Conservation (phyloP, 2,888 invertebrate genomes). For the Agrotis puta region DNA sequence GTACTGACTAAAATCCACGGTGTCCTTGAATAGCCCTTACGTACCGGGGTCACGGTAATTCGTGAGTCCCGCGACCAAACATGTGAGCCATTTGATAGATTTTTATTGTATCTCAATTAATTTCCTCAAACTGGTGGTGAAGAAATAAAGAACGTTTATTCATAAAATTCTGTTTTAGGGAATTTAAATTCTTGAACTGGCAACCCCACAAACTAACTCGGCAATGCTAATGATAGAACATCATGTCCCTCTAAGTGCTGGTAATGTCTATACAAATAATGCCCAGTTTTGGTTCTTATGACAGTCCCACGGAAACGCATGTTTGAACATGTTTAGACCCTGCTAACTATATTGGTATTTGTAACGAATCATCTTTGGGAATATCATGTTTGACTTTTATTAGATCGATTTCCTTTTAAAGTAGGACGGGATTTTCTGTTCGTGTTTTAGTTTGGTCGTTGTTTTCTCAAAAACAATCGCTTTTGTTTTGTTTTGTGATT, state of each 20-base stretch:
- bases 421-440: not conserved
- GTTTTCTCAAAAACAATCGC: not conserved
- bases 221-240: constrained; percentile 76
- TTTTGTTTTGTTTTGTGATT: not conserved
- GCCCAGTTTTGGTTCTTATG: constrained; percentile 67
- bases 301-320: constrained; percentile 83
- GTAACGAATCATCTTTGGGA: constrained; percentile 68
- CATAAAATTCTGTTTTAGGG: not conserved
- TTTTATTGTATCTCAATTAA: too few relatives aligned
- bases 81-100: too few relatives aligned
- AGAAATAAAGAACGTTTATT: too few relatives aligned
- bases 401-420: constrained; percentile 39
- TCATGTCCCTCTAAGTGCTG: constrained; percentile 78
- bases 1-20: too few relatives aligned
- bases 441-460: not conserved
- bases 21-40: too few relatives aligned
- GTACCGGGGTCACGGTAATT: too few relatives aligned
- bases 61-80: too few relatives aligned
- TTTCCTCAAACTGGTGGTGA: too few relatives aligned
- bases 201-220: constrained; percentile 46
- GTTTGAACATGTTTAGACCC: constrained; percentile 78
- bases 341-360: constrained; percentile 68
- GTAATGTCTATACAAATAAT: constrained; percentile 79
- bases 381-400: constrained; percentile 57
- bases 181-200: constrained; percentile 23